These are phyloP conservation scores for Lepus europaeus DNA, from an alignment of 2,113 vertebrate genomes.

Conservation along the genomic window DNA sequence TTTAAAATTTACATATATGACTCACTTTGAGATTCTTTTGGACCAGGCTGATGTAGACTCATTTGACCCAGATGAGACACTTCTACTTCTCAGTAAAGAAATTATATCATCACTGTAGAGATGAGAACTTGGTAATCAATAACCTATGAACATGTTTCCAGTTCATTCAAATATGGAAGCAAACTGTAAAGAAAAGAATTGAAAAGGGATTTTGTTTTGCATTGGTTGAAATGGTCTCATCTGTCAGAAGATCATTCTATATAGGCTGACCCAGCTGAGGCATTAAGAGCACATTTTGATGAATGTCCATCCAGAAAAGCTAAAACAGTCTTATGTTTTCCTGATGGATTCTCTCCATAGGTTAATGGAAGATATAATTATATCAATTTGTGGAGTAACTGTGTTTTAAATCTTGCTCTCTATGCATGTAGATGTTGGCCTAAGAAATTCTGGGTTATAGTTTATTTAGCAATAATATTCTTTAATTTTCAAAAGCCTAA, in stretches of 20 bases:
- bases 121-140: not conserved
- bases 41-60: not conserved
- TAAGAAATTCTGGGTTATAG: conserved; percentile 34
- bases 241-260: not conserved
- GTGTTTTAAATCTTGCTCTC: not conserved
- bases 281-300: accelerated
- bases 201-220: not conserved
- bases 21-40: not conserved
- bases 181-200: not conserved
- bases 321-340: not conserved
- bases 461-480: conserved; percentile 43
- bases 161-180: not conserved
- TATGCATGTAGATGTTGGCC: not conserved
- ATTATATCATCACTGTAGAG: not conserved
- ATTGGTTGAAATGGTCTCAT: not conserved
- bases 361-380: not conserved
- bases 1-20: not conserved
- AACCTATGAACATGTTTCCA: not conserved
- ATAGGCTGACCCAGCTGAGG: not conserved
- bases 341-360: not conserved
- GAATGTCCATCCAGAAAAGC: not conserved
- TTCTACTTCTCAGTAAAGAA: not conserved
- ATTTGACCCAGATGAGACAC: not conserved
- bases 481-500: conserved; percentile 9
- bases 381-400: not conserved